Evolutionary conservation across 2,888 invertebrate species (phyloP).

Genomic region (Drosophila macrospina): DNA sequence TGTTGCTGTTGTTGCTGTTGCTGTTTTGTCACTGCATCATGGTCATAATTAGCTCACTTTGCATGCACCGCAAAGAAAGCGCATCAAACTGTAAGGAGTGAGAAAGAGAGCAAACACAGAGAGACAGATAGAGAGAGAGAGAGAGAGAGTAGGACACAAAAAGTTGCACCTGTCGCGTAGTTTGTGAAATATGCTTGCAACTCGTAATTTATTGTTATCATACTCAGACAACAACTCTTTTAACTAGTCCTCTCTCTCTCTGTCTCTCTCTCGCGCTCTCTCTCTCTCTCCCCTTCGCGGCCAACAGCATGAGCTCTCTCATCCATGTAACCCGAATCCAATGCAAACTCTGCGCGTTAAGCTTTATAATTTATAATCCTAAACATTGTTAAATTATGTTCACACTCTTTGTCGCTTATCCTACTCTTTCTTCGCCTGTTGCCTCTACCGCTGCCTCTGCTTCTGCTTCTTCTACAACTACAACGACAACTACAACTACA

Average conservation of each 20-base stretch:
- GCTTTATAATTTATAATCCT: conserved; percentile 52
- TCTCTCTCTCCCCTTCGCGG: too few species aligned
- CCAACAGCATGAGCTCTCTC: too few species aligned
- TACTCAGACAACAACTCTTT: conserved; percentile 24
- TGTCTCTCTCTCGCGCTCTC: not conserved
- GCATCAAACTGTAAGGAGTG: not conserved
- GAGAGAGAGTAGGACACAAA: not conserved
- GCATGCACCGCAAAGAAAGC: conserved; percentile 31
- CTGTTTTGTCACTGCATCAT: conserved; percentile 54
- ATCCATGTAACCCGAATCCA: conserved; percentile 1
- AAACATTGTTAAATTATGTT: conserved; percentile 63
- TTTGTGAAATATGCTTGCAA: conserved; percentile 26
- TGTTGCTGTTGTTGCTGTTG: conserved; percentile 21
- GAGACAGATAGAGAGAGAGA: not conserved
- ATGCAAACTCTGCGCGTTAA: conserved; percentile 20
- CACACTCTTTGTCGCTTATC: conserved; percentile 47
- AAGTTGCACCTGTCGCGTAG: conserved; percentile 45
- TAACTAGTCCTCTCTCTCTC: not conserved
- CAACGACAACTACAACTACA: too few species aligned
- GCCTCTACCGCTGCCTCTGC: not conserved
- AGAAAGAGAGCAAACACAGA: not conserved
- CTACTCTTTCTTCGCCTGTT: conserved; percentile 4
- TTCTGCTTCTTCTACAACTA: too few species aligned
- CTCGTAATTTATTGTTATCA: conserved; percentile 50
- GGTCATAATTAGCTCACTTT: conserved; percentile 74